Conservation (phyloP, 2,888 invertebrate species). For the Pollenia griseotomentosa region DNA sequence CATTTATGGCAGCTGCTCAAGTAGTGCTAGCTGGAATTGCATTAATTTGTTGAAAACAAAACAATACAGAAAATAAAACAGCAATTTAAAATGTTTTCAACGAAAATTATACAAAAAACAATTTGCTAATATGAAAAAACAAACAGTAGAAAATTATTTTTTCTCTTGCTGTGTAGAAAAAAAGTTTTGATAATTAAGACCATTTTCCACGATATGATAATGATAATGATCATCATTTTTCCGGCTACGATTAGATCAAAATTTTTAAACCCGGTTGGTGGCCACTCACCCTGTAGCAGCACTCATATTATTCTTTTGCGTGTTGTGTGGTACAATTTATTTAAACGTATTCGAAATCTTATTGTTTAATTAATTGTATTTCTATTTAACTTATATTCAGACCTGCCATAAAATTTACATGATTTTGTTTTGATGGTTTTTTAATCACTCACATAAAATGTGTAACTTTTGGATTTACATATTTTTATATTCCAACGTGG, state of each 20-base stretch:
- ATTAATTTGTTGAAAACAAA: constrained; percentile 32
- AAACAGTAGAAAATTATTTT: constrained; percentile 30
- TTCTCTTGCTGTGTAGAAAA: constrained; percentile 5
- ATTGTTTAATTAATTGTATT: constrained; percentile 1
- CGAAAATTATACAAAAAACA: constrained; percentile 44
- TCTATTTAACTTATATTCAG: not conserved
- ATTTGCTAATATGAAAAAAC: constrained; percentile 54
- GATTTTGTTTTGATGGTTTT: constrained; percentile 40
- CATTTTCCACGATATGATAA: constrained; percentile 39
- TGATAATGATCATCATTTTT: not conserved
- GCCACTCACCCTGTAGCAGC: not conserved
- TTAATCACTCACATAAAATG: constrained; percentile 34
- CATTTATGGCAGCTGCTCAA: constrained; percentile 31
- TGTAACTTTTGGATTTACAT: constrained; percentile 33
- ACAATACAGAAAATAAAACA: constrained; percentile 14
- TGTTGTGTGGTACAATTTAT: constrained; percentile 1
- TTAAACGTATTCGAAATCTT: not conserved
- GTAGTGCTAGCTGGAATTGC: constrained; percentile 26
- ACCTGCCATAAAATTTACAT: not conserved
- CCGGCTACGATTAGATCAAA: not conserved
- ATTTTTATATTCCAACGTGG: not conserved
- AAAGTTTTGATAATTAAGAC: constrained; percentile 35
- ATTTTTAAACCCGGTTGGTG: constrained; percentile 6
- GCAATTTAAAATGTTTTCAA: constrained; percentile 48
- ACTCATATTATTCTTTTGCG: not conserved